Percentiles rank a stretch among this genome's conserved stretches.
These are phyloP conservation scores for Anabas testudineus DNA, from an alignment of 2,797 vertebrate species.

Conservation along the genomic window DNA sequence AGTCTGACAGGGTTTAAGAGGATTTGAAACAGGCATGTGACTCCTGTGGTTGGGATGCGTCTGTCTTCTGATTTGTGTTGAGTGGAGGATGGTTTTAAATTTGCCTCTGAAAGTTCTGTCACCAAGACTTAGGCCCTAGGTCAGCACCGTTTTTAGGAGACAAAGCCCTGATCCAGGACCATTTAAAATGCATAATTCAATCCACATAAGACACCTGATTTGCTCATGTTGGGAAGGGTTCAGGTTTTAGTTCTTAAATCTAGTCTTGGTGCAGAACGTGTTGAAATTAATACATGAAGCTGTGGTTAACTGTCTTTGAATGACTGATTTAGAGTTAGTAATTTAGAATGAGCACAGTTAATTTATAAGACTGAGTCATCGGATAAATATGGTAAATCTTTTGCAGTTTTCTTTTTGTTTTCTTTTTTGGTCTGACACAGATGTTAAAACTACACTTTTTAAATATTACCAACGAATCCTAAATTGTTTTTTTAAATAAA, in stretches of 20 bases:
- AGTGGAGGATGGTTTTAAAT: constrained; percentile 57
- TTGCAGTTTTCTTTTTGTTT: neutral
- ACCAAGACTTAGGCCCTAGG: constrained; percentile 3
- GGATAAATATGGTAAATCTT: constrained; percentile 16
- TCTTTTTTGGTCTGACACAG: constrained; percentile 6
- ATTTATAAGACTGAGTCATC: constrained; percentile 23
- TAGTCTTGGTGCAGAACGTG: constrained; percentile 36
- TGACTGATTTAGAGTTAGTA: constrained; percentile 18
- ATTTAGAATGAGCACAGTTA: constrained; percentile 23
- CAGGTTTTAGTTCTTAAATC: neutral
- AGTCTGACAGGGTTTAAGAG: constrained; percentile 23
- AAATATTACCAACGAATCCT: neutral
- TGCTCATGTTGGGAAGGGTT: neutral
- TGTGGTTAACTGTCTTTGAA: constrained; percentile 25
- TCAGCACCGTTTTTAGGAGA: neutral
- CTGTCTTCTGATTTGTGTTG: constrained; percentile 54
- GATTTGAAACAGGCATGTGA: constrained; percentile 49
- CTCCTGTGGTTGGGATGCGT: constrained; percentile 53
- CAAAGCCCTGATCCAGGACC: neutral
- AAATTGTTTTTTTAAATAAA: too few species aligned
- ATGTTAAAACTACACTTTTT: neutral
- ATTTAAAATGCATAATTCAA: neutral
- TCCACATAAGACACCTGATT: neutral
- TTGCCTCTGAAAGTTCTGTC: constrained; percentile 55
- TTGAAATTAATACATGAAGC: constrained; percentile 25